A percentile compares a stretch with the other conserved stretches of the same genome.
Conservation (phyloP, 2,888 invertebrate genomes). For the Drosophila cognata region DNA sequence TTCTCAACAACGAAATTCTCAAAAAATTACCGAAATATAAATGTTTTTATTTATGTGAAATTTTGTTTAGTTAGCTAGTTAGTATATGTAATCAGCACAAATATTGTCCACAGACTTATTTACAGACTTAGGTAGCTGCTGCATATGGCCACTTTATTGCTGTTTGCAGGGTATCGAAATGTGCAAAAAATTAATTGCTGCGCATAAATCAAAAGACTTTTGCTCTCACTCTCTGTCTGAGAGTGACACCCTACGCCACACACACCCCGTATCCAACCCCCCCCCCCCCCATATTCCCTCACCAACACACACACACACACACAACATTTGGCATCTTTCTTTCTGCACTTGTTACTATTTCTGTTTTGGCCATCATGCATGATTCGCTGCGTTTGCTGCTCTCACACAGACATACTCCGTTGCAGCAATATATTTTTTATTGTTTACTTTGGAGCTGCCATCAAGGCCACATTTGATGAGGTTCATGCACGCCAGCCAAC, state of each 20-base stretch:
- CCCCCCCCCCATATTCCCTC: not conserved
- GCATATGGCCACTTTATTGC: constrained; percentile 20
- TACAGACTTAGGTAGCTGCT: too few relatives aligned
- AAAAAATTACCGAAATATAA: not conserved
- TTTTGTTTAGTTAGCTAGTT: not conserved
- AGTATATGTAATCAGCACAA: not conserved
- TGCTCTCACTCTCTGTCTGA: constrained; percentile 60
- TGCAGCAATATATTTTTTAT: constrained; percentile 12
- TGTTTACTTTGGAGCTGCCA: constrained; percentile 42
- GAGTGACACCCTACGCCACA: constrained; percentile 13
- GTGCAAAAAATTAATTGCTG: constrained; percentile 82
- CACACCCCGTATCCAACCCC: not conserved
- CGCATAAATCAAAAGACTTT: constrained; percentile 81
- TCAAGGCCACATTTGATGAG: constrained; percentile 65
- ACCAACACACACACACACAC: not conserved
- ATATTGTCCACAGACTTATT: not conserved
- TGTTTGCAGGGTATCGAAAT: constrained; percentile 50
- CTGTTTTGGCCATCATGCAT: constrained; percentile 45
- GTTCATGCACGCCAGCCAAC: constrained; percentile 38
- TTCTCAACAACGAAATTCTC: not conserved
- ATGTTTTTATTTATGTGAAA: not conserved
- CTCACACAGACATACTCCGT: not conserved
- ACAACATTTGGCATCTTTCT: constrained; percentile 24
- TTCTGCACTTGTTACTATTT: constrained; percentile 59
- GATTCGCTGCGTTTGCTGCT: constrained; percentile 20